phyloP scores from a whole-genome alignment of 2,888 invertebrate genomes.

The Acrocyrtus sp. region DNA sequence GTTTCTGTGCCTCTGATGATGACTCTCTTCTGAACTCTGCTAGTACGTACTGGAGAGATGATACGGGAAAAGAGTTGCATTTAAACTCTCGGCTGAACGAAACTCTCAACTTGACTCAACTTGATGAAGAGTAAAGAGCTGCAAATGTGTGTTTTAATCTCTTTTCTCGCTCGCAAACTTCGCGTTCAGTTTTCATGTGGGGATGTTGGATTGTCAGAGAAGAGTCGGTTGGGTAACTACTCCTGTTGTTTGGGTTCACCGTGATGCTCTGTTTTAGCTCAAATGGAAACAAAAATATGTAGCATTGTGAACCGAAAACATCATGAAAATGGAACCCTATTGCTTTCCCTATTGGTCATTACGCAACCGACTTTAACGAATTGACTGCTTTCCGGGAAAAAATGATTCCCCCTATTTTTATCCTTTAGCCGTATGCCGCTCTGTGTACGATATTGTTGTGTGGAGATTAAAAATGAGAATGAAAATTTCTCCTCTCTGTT shows the following conservation, averaged over 20 bases:
- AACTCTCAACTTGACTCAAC: no score
- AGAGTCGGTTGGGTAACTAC: constrained; percentile 52
- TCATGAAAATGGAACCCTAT: constrained; percentile 44
- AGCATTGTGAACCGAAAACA: constrained; percentile 26
- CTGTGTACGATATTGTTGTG: no score
- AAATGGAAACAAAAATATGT: constrained; percentile 14
- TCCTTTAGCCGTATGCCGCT: not conserved
- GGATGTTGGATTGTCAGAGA: constrained; percentile 30
- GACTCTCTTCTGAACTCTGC: no score
- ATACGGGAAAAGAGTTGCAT: no score
- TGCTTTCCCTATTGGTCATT: constrained; percentile 43
- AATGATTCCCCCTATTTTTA: constrained; percentile 27
- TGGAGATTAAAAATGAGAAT: no score
- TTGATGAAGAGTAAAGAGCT: no score
- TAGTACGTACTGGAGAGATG: no score
- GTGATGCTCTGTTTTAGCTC: constrained; percentile 50
- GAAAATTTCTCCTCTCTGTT: no score
- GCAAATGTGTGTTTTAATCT: no score
- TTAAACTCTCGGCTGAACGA: no score
- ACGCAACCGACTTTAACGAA: constrained; percentile 39
- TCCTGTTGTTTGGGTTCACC: constrained; percentile 49
- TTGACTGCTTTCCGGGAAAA: constrained; percentile 50
- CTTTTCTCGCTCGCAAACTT: no score
- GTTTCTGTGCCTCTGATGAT: no score
- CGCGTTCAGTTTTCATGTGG: not conserved